These are phyloP conservation scores for Leucoraja erinaceus DNA, from an alignment of 2,113 vertebrate genomes.

Conservation along the genomic window DNA sequence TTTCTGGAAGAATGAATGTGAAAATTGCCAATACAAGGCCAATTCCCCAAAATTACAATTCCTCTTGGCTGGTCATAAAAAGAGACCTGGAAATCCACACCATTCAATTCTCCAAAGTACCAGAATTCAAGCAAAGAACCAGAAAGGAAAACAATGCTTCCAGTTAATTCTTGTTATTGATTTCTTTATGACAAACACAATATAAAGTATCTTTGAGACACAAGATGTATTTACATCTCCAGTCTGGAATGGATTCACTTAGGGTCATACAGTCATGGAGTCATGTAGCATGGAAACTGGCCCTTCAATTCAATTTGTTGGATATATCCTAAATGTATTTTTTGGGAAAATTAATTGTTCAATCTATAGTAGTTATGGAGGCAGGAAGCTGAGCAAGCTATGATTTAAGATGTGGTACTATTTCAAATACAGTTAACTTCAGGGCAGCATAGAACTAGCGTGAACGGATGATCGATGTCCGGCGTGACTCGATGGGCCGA, in stretches of 20 bases:
- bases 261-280: too few species aligned
- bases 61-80: neutral
- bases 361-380: neutral
- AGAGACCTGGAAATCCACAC: neutral
- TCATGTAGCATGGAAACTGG: too few species aligned
- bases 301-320: neutral
- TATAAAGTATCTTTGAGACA: neutral
- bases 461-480: too few species aligned
- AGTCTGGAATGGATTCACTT: neutral
- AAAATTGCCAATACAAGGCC: neutral
- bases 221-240: neutral
- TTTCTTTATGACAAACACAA: neutral
- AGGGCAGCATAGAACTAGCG: too few species aligned
- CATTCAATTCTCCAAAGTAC: neutral
- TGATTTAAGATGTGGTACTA: neutral
- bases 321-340: neutral
- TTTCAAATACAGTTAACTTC: neutral
- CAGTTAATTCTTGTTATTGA: neutral
- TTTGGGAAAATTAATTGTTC: neutral
- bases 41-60: neutral
- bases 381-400: neutral
- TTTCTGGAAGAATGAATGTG: neutral
- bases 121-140: neutral
- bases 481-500: too few species aligned
- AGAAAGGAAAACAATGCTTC: neutral